These are phyloP conservation scores for Siniperca obscura DNA, from an alignment of 2,797 vertebrate species.

Conservation along the genomic window DNA sequence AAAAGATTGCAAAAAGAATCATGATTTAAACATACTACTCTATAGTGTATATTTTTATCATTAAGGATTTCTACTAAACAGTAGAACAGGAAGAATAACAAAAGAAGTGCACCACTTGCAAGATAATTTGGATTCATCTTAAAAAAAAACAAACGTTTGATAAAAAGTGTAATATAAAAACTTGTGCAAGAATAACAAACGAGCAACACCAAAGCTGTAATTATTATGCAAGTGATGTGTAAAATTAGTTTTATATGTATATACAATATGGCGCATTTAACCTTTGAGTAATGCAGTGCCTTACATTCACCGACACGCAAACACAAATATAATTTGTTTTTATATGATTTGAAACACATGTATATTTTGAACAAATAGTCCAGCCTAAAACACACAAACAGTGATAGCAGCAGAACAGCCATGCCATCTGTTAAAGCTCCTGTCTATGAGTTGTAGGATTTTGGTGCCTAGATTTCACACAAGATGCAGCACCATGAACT, in stretches of 20 bases:
- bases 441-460: background rate
- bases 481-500: constrained; percentile 1
- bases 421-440: too few species aligned
- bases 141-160: background rate
- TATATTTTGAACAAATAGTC: too few species aligned
- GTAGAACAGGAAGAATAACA: background rate
- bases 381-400: background rate
- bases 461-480: background rate
- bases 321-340: background rate
- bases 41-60: background rate
- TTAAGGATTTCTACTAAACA: background rate
- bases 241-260: too few species aligned
- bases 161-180: background rate
- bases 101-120: too few species aligned
- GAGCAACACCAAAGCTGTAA: background rate
- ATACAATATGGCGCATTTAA: background rate
- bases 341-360: background rate
- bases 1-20: too few species aligned
- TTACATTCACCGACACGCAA: background rate
- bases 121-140: background rate
- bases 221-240: too few species aligned
- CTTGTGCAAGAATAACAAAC: background rate
- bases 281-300: background rate
- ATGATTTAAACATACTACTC: too few species aligned
- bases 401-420: background rate